phyloP scores from a whole-genome alignment of 2,797 vertebrate genomes.

The Trachurus trachurus region DNA sequence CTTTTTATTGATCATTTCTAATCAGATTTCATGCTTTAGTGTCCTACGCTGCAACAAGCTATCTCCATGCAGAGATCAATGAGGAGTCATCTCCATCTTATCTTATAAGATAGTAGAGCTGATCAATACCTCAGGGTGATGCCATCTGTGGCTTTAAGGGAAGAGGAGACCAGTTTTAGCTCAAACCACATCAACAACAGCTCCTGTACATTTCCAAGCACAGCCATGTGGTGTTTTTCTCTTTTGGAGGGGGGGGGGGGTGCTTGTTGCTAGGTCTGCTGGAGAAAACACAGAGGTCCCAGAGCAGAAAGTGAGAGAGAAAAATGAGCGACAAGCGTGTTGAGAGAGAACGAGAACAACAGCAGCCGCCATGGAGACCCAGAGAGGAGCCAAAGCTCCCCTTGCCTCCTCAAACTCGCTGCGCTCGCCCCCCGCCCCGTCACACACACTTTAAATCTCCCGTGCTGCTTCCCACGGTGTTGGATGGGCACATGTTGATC shows the following conservation, averaged over 20 bases:
- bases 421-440: neutral
- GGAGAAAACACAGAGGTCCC: conserved; percentile 12
- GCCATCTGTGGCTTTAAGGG: neutral
- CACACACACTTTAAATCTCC: conserved; percentile 28
- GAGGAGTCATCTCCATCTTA: neutral
- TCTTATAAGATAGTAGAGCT: neutral
- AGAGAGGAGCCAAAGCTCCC: conserved; percentile 69
- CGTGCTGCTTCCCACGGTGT: conserved; percentile 56
- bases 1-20: neutral
- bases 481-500: conserved; percentile 47
- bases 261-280: conserved; percentile 15
- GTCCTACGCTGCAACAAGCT: neutral
- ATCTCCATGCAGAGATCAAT: neutral
- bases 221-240: neutral
- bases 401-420: neutral
- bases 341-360: conserved; percentile 38
- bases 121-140: neutral
- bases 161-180: neutral
- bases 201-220: neutral
- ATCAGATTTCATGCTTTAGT: neutral
- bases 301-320: conserved; percentile 30
- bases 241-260: too few species aligned
- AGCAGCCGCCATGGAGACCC: conserved; percentile 78
- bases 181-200: neutral
- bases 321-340: conserved; percentile 51